phyloP scores from a whole-genome alignment of 2,113 vertebrate species.

The Castor canadensis region DNA sequence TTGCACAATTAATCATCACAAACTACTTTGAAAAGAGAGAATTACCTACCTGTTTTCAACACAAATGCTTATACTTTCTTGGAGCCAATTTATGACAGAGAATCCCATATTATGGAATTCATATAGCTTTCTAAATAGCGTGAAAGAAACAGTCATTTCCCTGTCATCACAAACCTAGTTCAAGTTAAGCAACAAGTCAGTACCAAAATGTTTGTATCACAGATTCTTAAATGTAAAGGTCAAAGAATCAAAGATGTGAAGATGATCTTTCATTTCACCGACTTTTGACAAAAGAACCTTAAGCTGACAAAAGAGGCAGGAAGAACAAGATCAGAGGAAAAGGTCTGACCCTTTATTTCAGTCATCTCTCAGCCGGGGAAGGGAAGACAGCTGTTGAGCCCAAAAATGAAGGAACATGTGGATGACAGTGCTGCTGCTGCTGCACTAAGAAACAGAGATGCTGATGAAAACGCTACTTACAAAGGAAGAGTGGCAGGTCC shows the following conservation, averaged over 20 bases:
- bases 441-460: neutral
- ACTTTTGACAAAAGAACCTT: conserved; percentile 36
- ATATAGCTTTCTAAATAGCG: neutral
- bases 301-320: conserved; percentile 2
- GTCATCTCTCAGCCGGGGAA: neutral
- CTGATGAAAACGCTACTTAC: no score
- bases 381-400: neutral
- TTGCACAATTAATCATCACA: neutral
- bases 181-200: conserved; percentile 34
- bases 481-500: neutral
- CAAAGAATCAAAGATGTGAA: conserved; percentile 16
- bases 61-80: neutral
- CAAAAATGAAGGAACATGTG: conserved; percentile 17
- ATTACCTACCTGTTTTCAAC: neutral
- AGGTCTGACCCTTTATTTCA: conserved; percentile 21
- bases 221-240: conserved; percentile 35
- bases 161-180: neutral
- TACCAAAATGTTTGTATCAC: neutral
- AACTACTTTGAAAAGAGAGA: neutral
- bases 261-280: conserved; percentile 9
- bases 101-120: neutral
- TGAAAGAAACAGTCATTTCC: conserved; percentile 21
- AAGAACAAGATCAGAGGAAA: conserved; percentile 6
- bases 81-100: neutral
- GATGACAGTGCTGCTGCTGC: neutral